Evolutionary conservation across 2,888 invertebrate species (phyloP).

Genomic region (Caenorhabditis angaria): DNA sequence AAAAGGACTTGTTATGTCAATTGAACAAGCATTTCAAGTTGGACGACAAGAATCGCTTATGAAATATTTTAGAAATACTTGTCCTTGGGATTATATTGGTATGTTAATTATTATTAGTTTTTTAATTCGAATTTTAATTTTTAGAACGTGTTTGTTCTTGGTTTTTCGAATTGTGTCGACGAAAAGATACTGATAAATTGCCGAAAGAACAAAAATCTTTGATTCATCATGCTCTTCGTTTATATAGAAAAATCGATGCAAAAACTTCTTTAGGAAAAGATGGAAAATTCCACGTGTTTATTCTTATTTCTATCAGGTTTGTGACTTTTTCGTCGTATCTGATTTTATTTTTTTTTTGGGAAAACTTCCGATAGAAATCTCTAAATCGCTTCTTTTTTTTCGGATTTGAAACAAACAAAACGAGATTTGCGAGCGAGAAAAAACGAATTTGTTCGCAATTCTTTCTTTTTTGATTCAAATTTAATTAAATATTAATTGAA

Average conservation of each 20-base stretch:
- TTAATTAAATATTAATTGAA: too few species aligned
- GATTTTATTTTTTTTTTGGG: neutral
- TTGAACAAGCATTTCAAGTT: constrained; percentile 86
- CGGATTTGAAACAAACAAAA: too few species aligned
- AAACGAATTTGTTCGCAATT: too few species aligned
- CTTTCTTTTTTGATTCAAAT: too few species aligned
- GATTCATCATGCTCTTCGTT: constrained; percentile 83
- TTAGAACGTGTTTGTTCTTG: constrained; percentile 63
- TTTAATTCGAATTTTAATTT: constrained; percentile 11
- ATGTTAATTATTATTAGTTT: neutral
- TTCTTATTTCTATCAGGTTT: constrained; percentile 90
- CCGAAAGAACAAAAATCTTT: constrained; percentile 77
- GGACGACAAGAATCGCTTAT: constrained; percentile 87
- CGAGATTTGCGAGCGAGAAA: too few species aligned
- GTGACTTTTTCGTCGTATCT: constrained; percentile 16
- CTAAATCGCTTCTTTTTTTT: too few species aligned
- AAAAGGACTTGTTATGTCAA: constrained; percentile 88
- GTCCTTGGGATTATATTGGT: constrained; percentile 95
- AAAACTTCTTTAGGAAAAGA: constrained; percentile 92
- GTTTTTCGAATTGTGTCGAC: constrained; percentile 66
- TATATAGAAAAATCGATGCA: constrained; percentile 81
- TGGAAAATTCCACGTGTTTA: constrained; percentile 95
- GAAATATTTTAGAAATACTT: constrained; percentile 91
- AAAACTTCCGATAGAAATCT: too few species aligned
- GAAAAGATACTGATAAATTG: constrained; percentile 64